These are phyloP conservation scores for Drosophila tripunctata DNA, from an alignment of 2,888 invertebrate genomes.

Conservation along the genomic window DNA sequence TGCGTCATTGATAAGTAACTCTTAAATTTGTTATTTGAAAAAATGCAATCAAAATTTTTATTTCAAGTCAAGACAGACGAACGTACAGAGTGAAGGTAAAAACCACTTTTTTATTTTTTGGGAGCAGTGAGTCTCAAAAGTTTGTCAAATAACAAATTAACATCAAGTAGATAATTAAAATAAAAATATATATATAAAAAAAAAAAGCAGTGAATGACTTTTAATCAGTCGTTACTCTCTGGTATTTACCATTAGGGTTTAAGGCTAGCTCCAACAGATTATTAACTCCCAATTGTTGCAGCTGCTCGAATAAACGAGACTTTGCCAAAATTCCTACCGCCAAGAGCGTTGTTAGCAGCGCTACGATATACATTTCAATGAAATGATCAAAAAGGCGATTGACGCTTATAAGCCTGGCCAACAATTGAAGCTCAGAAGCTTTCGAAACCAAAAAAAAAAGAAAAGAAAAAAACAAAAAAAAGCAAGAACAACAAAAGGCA, in stretches of 20 bases:
- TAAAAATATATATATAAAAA: no score
- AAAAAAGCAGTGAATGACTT: no score
- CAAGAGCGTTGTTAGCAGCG: slow-evolving; percentile 32
- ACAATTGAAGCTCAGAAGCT: background rate
- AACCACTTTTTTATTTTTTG: no score
- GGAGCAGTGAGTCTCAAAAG: no score
- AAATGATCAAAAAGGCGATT: background rate
- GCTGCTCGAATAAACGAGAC: slow-evolving; percentile 42
- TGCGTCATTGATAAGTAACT: no score
- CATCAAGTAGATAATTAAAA: no score
- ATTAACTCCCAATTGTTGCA: slow-evolving; percentile 52
- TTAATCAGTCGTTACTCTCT: background rate
- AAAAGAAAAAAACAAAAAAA: background rate
- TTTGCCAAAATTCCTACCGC: background rate
- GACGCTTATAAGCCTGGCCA: slow-evolving; percentile 29
- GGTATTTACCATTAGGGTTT: slow-evolving; percentile 56
- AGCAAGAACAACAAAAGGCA: background rate
- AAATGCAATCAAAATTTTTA: no score
- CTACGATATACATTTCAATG: slow-evolving; percentile 41
- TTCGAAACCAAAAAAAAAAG: slow-evolving; percentile 1
- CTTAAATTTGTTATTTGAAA: no score
- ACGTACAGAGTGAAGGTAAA: no score
- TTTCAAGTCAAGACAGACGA: no score
- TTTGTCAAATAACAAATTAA: no score
- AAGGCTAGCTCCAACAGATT: slow-evolving; percentile 52